Evolutionary conservation across 1,140 invertebrate species (phyloP), one percentile per base, ranked within the genome.

Genomic region (Calosoma granatense): DNA sequence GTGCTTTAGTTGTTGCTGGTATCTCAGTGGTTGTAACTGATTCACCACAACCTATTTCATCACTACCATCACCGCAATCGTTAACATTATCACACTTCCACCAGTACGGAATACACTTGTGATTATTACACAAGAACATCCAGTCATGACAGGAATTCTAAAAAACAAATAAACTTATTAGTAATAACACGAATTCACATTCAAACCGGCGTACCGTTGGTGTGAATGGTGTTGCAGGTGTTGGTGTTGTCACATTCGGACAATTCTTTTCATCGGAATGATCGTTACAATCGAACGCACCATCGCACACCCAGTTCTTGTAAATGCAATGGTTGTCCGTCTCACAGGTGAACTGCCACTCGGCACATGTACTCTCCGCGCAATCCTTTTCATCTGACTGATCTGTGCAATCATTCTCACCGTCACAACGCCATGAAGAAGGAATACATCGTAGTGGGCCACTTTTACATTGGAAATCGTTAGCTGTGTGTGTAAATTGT

Each of bases 31-130:
- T 56, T 51, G 53, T 54, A 15, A 22, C 22, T 19, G 17, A 3
- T 6, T 20, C 53, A 12, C 55, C 58, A 36, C 67, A 70, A 3
- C 65, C 66, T 12, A 62, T 6, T 66, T 94, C 90, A 65, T 94
- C 91, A 0, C 84, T 85, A 23, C 77, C 74, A 67, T 94, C 91
- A 0, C 79, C 81, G 63, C 90, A 94, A 64, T 93, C 91, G 59
- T 85, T 70, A 15, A 76, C 73, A 2, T 69, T 64, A 61, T 81
- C 79, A 60, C 78, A 75, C 71, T 86, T 82, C 85, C 90, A 92
- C 88, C 88, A 86, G 51, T 83, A 82, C 0, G 91, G 88, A 51
- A 95, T 83, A 67, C 92, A 96, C 57, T 84, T 84, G 12, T 80
- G 78, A 63, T 86, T 86, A 11, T 73, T 69, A 65, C 87, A 90